Evolutionary conservation across 2,888 invertebrate species (phyloP), one percentile per base, ranked within the genome.

Genomic region (Apodemia hepburni): DNA sequence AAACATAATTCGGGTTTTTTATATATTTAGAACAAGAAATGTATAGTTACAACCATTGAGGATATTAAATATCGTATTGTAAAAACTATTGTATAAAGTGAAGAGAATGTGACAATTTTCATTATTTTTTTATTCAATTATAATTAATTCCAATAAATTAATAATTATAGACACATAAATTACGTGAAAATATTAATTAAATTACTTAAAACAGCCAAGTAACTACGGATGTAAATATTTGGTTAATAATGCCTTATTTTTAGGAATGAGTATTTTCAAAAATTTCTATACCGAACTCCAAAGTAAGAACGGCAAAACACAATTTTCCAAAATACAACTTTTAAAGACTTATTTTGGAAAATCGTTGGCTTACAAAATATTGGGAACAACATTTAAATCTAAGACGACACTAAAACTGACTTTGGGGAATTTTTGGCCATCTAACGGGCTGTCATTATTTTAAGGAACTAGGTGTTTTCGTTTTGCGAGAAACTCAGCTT

Each of bases 11-110:
- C 77, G 78, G 84, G 82, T 84, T 88, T 87, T 90, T 89, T 89
- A 92, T 92, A 92, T 92, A 92, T 92, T 92, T 92, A 92, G 92
- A 92, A 92, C 92, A 92, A 92, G 92, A 92, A 92, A 92, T 92
- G 92, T 92, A 92, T 92, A 91, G 88, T 91, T 92, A 92, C 92
- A 92, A 92, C 92, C 92, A 92, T 92, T 84, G 92, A 92, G 88
- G 92, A 92, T 92, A 92, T 92, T 91, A 90, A 88, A 92, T 92
- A 92, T 92, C 92, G 85, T 92, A 92, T 92, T 90, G 89, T 91
- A 91, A 90, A 90, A 91, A 87, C 91, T 92, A 92, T 92, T 92
- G 92, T 92, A 91, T 87, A 90, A 89, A 89, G 87, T 89, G 91
- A 91, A 88, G 88, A 88, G 85, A 88, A 87, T 89, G 90, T 86